Percentiles rank a stretch among this genome's conserved stretches.
These are phyloP conservation scores for Leptinotarsa haldemani DNA, from an alignment of 2,888 invertebrate genomes.

Conservation along the genomic window DNA sequence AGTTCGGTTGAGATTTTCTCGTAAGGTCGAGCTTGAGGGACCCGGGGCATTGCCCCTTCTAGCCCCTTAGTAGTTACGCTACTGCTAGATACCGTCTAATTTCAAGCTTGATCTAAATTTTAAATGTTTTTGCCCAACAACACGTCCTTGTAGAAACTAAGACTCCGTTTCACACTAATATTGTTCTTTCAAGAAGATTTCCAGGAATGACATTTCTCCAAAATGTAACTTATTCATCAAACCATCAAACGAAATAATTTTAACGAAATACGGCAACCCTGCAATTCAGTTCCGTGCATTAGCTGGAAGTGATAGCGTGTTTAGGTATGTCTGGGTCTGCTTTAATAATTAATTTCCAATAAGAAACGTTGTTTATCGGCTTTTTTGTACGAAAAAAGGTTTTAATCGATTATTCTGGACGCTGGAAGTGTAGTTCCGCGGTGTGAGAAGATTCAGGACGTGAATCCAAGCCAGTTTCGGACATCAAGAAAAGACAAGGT, in stretches of 20 bases:
- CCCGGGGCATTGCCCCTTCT: too few relatives aligned
- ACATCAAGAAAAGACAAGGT: slow-evolving; percentile 30
- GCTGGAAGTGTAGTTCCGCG: slow-evolving; percentile 1
- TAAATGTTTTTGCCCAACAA: too few relatives aligned
- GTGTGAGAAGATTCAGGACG: not conserved
- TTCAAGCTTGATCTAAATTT: too few relatives aligned
- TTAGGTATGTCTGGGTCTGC: slow-evolving; percentile 23
- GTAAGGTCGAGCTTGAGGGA: too few relatives aligned
- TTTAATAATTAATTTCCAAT: slow-evolving; percentile 15
- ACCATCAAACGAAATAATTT: not conserved
- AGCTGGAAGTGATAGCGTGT: slow-evolving; percentile 18
- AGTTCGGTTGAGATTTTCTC: too few relatives aligned
- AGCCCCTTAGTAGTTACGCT: too few relatives aligned
- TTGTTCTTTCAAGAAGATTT: not conserved
- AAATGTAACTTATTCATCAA: not conserved
- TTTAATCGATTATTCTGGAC: not conserved
- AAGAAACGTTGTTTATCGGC: slow-evolving; percentile 25
- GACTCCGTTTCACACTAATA: not conserved
- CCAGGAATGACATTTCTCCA: too few relatives aligned
- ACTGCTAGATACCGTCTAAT: too few relatives aligned
- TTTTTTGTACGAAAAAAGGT: slow-evolving; percentile 12
- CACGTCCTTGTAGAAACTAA: not conserved
- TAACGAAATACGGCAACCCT: slow-evolving; percentile 1
- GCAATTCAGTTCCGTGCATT: slow-evolving; percentile 22
- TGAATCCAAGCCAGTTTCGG: slow-evolving; percentile 9